Evolutionary conservation across 2,113 vertebrate species (phyloP), one percentile per base, ranked within the genome.

Genomic region (Platycercus adscitus): DNA sequence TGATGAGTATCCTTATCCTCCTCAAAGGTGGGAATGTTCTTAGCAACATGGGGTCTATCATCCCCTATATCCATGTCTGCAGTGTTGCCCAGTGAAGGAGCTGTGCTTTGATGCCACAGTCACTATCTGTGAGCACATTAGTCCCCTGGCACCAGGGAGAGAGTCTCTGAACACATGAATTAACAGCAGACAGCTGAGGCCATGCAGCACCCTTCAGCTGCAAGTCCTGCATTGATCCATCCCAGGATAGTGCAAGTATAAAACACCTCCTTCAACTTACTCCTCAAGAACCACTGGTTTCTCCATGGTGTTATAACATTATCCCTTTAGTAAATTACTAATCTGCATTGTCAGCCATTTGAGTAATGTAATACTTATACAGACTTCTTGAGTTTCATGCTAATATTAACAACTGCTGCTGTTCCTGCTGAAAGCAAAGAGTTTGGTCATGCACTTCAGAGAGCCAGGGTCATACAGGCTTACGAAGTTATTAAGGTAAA

Each of bases 331-430:
- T 47, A 26, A 86, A 6, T 69, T 52, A 72, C 49, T 82, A 26
- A 69, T 73, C 76, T 50, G 82, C 61, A 33, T 2, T 69, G 41
- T 77, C 85, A 85, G 52, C 13, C 58, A 35, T 35, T 61, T 10
- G 56, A 82, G 91, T 87, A 35, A 93, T 55, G 83, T 50, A 83
- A 91, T 69, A 56, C 66, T 80, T 16, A 25, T 0, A 7, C 19
- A 29, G 63, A 55, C 53, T 53, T 71, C 52, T 89, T 26, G 37
- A 77, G 46, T 91, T 92, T 84, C 78, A 64, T 55, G 47, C 73
- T 93, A 92, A 93, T 88, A 92, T 93, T 89, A 81, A 71, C 56
- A 71, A 53, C 65, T 19, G 12, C 25, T 81, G 58, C 82, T 94
- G 49, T 18, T 77, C 49, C 88, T 92, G 73, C 43, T 95, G 55